Percentiles rank a stretch among this genome's conserved stretches.
Conservation (phyloP, 1,140 invertebrate species). For the Ceratosolen solmsi region DNA sequence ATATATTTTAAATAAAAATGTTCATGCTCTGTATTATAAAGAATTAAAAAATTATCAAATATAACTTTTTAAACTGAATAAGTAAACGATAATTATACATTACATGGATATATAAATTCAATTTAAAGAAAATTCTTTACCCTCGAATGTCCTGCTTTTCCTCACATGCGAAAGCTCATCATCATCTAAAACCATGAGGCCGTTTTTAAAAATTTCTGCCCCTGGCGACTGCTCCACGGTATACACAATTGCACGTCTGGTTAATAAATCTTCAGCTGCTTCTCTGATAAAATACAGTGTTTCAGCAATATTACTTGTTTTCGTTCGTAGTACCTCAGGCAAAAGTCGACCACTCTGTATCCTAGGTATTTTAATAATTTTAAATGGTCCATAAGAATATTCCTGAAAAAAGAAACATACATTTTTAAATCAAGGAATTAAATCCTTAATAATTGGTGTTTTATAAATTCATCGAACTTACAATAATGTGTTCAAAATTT, state of each 20-base stretch:
- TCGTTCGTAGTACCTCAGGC: slow-evolving; percentile 61
- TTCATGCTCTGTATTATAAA: too few relatives aligned
- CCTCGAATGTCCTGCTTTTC: slow-evolving; percentile 34
- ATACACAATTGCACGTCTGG: slow-evolving; percentile 68
- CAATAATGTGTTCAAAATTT: too few relatives aligned
- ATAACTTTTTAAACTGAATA: too few relatives aligned
- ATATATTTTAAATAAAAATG: too few relatives aligned
- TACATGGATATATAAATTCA: neutral
- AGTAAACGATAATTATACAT: too few relatives aligned
- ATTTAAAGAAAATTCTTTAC: neutral
- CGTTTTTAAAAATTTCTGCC: slow-evolving; percentile 48
- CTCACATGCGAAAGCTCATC: slow-evolving; percentile 63
- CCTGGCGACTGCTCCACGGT: slow-evolving; percentile 62
- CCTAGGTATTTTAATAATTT: slow-evolving; percentile 66
- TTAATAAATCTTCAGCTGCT: slow-evolving; percentile 65
- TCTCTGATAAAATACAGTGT: slow-evolving; percentile 66
- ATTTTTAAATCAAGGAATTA: too few relatives aligned
- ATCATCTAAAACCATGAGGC: slow-evolving; percentile 66
- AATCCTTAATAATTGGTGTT: too few relatives aligned
- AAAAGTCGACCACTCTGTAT: slow-evolving; percentile 58
- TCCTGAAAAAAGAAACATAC: slow-evolving; percentile 62
- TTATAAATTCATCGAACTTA: too few relatives aligned
- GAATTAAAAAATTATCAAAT: too few relatives aligned
- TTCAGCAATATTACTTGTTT: slow-evolving; percentile 61
- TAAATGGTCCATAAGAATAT: slow-evolving; percentile 67